Conservation (phyloP, 1,140 invertebrate species). For the Eurosta solidaginis region DNA sequence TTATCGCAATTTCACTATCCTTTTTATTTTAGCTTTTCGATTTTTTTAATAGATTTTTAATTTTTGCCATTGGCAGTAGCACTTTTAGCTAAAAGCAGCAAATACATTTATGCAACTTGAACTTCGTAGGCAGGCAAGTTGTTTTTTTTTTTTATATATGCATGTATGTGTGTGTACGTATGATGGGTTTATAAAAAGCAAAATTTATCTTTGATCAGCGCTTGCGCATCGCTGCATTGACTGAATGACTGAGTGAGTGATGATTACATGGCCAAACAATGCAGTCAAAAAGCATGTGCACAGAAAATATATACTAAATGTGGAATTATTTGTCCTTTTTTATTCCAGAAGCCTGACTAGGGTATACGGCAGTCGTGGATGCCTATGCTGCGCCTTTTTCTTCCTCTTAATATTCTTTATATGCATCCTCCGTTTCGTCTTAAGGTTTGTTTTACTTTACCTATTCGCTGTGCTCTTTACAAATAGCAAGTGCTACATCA, state of each 20-base stretch:
- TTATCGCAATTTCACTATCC: background rate
- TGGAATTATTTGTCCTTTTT: background rate
- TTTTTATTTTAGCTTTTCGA: background rate
- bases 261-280: background rate
- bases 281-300: background rate
- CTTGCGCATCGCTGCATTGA: background rate
- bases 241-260: background rate
- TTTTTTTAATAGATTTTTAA: slow-evolving; percentile 16
- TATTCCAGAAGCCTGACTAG: too few species aligned
- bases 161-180: background rate
- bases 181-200: background rate
- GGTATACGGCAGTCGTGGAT: too few species aligned
- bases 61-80: background rate
- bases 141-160: background rate
- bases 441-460: too few species aligned
- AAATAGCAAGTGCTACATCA: too few species aligned
- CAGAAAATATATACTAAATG: background rate
- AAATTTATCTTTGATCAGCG: background rate
- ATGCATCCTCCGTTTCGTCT: too few species aligned
- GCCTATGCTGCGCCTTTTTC: too few species aligned
- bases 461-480: too few species aligned
- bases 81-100: background rate
- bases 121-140: too few species aligned
- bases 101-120: background rate
- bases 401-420: too few species aligned